Evolutionary conservation across 2,113 vertebrate genomes (phyloP).

Genomic region (Cervus canadensis): DNA sequence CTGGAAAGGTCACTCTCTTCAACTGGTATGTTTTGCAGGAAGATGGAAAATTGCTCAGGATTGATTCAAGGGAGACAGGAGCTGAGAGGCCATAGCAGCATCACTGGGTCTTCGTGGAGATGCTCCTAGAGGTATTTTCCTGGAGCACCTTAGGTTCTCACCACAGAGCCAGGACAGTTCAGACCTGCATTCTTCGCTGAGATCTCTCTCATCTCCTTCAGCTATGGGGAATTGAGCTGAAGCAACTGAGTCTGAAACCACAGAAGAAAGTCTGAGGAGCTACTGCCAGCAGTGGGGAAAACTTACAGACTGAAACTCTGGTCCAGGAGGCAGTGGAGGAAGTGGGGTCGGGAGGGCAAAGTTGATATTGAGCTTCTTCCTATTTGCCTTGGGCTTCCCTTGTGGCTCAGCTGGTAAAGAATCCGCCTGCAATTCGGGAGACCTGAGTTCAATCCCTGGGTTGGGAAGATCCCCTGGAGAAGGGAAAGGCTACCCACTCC

Average conservation of each 20-base stretch:
- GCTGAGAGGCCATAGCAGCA: neutral
- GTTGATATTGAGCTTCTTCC: slow-evolving; percentile 83
- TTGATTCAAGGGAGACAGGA: neutral
- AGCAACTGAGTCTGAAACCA: neutral
- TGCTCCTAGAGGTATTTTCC: neutral
- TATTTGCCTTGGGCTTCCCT: slow-evolving; percentile 83
- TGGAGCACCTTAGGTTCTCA: neutral
- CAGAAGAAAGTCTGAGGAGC: neutral
- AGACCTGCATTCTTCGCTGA: neutral
- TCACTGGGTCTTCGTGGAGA: neutral
- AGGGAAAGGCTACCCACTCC: neutral
- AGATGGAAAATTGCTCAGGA: neutral
- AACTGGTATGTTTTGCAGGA: neutral
- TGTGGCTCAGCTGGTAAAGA: neutral
- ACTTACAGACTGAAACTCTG: slow-evolving; percentile 77
- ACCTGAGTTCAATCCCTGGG: neutral
- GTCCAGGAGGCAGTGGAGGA: slow-evolving; percentile 80
- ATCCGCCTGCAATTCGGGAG: neutral
- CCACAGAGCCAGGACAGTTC: neutral
- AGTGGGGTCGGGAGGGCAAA: slow-evolving; percentile 87
- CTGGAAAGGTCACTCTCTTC: neutral
- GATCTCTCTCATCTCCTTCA: neutral
- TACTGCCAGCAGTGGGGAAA: neutral
- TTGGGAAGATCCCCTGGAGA: neutral
- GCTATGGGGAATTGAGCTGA: neutral